A percentile compares a stretch with the other conserved stretches of the same genome.
These are phyloP conservation scores for Chloroceryle inda DNA, from an alignment of 2,797 vertebrate genomes.

Conservation along the genomic window DNA sequence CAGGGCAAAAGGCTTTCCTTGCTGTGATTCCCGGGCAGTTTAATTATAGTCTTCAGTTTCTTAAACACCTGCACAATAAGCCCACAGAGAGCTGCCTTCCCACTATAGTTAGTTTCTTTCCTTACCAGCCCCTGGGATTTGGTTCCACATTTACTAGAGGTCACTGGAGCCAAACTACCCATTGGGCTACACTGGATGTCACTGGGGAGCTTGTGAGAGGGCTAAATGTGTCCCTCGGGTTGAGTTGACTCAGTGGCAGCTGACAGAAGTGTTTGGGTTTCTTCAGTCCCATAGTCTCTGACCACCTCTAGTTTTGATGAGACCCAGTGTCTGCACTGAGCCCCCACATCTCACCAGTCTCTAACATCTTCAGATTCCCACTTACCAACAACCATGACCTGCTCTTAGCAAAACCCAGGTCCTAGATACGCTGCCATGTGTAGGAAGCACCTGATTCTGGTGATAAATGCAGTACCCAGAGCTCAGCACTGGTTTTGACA, in stretches of 20 bases:
- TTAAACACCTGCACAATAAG: conserved; percentile 30
- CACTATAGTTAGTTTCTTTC: not conserved
- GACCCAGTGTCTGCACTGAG: not conserved
- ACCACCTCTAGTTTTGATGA: not conserved
- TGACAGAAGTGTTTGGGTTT: not conserved
- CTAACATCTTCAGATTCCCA: not conserved
- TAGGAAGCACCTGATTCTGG: not conserved
- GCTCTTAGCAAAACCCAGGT: not conserved
- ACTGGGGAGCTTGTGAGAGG: not conserved
- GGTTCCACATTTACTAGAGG: not conserved
- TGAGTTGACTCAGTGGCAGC: not conserved
- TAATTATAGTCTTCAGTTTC: conserved; percentile 61
- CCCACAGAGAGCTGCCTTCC: conserved; percentile 34
- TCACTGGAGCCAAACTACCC: not conserved
- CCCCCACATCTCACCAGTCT: not conserved
- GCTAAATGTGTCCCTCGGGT: not conserved
- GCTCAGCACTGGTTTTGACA: not conserved
- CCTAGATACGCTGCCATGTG: rapidly evolving
- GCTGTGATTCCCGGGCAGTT: conserved; percentile 41
- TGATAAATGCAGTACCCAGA: not conserved
- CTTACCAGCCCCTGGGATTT: conserved; percentile 14
- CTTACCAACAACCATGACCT: rapidly evolving
- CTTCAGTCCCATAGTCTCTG: not conserved
- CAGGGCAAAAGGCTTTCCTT: conserved; percentile 28
- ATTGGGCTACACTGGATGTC: not conserved